Percentiles rank a stretch among this genome's conserved stretches.
Conservation (phyloP, 2,888 invertebrate species). For the Lingula anatina region DNA sequence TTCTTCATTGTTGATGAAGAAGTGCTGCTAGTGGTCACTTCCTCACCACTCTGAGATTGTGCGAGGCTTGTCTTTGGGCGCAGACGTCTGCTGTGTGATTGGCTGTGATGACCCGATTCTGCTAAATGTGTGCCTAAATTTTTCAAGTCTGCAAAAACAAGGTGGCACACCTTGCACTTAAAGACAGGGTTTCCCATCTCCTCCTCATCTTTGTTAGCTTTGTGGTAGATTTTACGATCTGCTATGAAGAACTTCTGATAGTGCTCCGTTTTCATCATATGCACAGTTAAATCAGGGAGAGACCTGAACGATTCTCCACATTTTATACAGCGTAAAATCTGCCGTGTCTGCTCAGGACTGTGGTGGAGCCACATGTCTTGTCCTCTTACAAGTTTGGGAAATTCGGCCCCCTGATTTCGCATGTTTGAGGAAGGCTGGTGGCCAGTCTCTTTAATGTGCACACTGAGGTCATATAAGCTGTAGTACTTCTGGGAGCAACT, state of each 20-base stretch:
- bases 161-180: constrained; percentile 95
- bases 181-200: constrained; percentile 60
- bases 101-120: constrained; percentile 94
- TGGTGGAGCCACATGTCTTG: constrained; percentile 98
- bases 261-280: constrained; percentile 98
- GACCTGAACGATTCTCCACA: constrained; percentile 96
- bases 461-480: constrained; percentile 42
- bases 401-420: constrained; percentile 36
- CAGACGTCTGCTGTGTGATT: no score
- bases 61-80: not conserved
- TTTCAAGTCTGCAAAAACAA: constrained; percentile 89
- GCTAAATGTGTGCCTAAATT: constrained; percentile 97
- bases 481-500: constrained; percentile 37
- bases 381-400: constrained; percentile 81
- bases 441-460: constrained; percentile 72
- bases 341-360: constrained; percentile 89
- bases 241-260: constrained; percentile 93
- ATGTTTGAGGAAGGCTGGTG: constrained; percentile 64
- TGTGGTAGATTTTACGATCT: constrained; percentile 42
- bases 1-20: no score
- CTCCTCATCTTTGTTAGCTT: constrained; percentile 39
- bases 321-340: constrained; percentile 98
- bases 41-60: not conserved
- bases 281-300: constrained; percentile 93
- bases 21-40: not conserved